Conservation (phyloP, 2,113 vertebrate genomes). For the Gila orcuttii region DNA sequence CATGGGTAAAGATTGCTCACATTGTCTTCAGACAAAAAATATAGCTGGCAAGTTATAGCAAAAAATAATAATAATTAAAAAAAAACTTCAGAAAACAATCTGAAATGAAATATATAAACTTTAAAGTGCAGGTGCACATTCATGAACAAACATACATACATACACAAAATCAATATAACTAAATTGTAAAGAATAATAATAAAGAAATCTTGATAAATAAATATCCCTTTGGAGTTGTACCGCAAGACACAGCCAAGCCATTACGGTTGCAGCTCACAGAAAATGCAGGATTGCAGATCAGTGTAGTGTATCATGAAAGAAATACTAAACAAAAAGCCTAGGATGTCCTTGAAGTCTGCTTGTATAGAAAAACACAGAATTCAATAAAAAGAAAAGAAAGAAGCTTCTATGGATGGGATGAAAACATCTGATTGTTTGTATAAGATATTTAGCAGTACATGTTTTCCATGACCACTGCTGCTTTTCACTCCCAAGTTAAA, state of each 20-base stretch:
- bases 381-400: neutral
- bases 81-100: neutral
- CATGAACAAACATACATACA: neutral
- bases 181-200: neutral
- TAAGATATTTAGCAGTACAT: neutral
- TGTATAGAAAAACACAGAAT: neutral
- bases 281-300: neutral
- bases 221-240: neutral
- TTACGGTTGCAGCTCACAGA: neutral
- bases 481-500: slow-evolving; percentile 5
- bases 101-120: neutral
- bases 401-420: neutral
- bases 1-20: neutral
- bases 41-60: neutral
- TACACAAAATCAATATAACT: neutral
- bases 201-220: neutral
- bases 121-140: neutral
- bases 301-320: neutral
- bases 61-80: neutral
- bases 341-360: slow-evolving; percentile 19
- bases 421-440: slow-evolving; percentile 20
- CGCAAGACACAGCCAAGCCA: neutral
- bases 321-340: neutral
- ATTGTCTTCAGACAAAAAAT: neutral
- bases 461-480: neutral